These are phyloP conservation scores for Merodon equestris DNA, from an alignment of 2,888 invertebrate species.

Conservation along the genomic window DNA sequence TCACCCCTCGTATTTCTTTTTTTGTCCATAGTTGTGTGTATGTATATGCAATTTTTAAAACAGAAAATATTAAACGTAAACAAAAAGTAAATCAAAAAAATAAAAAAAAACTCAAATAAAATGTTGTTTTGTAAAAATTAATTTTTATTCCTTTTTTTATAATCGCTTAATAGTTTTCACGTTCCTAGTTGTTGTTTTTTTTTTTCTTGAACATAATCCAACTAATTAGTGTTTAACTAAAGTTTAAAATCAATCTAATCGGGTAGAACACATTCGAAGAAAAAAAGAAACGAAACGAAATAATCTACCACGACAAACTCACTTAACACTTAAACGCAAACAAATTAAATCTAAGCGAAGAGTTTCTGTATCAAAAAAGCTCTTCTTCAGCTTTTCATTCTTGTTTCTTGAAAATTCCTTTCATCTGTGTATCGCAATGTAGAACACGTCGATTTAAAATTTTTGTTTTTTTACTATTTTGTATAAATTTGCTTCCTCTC, in stretches of 20 bases:
- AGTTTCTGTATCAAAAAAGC: too few species aligned
- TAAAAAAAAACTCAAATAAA: slow-evolving; percentile 24
- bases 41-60: too few species aligned
- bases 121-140: slow-evolving; percentile 51
- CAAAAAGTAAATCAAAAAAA: slow-evolving; percentile 32
- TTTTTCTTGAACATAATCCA: too few species aligned
- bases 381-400: too few species aligned
- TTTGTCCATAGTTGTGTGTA: too few species aligned
- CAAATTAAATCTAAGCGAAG: slow-evolving; percentile 47
- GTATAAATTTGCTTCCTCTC: slow-evolving; percentile 23
- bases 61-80: too few species aligned
- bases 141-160: slow-evolving; percentile 51
- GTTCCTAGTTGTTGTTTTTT: slow-evolving; percentile 35
- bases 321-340: slow-evolving; percentile 36
- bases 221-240: too few species aligned
- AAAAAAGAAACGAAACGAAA: slow-evolving; percentile 22
- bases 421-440: background rate
- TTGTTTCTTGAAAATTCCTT: slow-evolving; percentile 1
- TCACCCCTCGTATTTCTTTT: too few species aligned
- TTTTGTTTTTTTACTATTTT: slow-evolving; percentile 19
- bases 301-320: too few species aligned
- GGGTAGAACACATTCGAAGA: too few species aligned
- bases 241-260: too few species aligned
- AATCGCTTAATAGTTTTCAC: slow-evolving; percentile 58
- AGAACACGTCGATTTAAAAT: slow-evolving; percentile 13